These are phyloP conservation scores for Mormyrus hasselquistii DNA, from an alignment of 2,797 vertebrate genomes.

Conservation along the genomic window DNA sequence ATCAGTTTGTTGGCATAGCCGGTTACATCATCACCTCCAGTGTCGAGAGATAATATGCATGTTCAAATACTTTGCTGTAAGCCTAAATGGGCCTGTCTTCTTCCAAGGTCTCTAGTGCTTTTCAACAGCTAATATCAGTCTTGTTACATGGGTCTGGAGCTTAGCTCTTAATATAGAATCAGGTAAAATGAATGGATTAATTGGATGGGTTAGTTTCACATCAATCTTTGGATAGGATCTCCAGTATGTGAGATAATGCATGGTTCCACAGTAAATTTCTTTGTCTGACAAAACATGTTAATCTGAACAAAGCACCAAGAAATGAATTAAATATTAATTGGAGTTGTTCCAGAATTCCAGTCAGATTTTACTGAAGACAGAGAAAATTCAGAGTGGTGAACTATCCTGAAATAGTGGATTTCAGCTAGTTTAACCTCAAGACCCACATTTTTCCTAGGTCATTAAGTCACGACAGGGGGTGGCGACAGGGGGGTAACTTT, in stretches of 20 bases:
- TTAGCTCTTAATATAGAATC: neutral
- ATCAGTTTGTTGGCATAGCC: neutral
- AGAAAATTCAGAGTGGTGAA: neutral
- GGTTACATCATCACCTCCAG: neutral
- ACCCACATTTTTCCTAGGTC: neutral
- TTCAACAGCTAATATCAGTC: neutral
- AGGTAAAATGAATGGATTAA: too few species aligned
- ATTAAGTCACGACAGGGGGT: neutral
- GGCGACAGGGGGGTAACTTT: neutral
- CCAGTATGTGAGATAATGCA: neutral
- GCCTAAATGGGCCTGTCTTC: neutral
- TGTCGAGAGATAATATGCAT: neutral
- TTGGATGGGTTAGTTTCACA: neutral
- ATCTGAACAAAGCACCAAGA: neutral
- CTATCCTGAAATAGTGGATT: neutral
- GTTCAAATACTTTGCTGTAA: neutral
- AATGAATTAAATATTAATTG: neutral
- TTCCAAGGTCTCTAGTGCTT: neutral
- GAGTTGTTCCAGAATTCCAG: neutral
- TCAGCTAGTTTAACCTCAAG: neutral
- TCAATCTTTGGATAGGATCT: neutral
- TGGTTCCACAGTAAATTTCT: neutral
- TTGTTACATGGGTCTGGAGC: neutral
- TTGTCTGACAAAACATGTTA: neutral
- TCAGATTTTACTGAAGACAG: neutral